These are phyloP conservation scores for Ammospiza maritima DNA, from an alignment of 2,797 vertebrate species.

Conservation along the genomic window DNA sequence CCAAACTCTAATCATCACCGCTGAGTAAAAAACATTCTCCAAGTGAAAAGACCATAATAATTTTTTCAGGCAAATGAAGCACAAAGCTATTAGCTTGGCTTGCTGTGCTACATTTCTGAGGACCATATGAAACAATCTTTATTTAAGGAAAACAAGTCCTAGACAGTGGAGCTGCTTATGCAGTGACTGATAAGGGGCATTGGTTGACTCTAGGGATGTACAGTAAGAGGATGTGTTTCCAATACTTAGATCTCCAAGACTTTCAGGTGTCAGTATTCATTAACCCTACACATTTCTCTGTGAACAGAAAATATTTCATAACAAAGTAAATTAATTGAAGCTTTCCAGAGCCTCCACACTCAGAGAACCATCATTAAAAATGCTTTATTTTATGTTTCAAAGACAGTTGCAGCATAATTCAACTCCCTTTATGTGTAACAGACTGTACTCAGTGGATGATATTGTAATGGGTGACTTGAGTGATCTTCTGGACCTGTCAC, in stretches of 20 bases:
- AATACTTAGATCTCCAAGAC: not conserved
- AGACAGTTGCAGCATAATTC: not conserved
- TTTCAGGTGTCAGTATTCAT: not conserved
- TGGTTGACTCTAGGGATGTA: not conserved
- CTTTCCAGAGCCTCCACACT: not conserved
- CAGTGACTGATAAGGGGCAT: not conserved
- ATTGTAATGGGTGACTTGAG: not conserved
- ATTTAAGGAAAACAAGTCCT: not conserved
- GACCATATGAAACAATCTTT: not conserved
- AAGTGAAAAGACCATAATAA: not conserved
- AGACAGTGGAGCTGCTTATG: not conserved
- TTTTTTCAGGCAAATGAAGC: not conserved
- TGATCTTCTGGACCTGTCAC: not conserved
- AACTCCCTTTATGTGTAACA: not conserved
- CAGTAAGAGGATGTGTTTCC: not conserved
- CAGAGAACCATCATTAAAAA: not conserved
- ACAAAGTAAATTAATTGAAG: not conserved
- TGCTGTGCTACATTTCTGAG: not conserved
- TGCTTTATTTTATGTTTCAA: not conserved
- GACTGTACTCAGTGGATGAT: not conserved
- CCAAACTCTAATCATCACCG: not conserved
- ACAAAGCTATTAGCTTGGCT: not conserved
- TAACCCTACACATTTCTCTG: not conserved
- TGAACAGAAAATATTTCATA: not conserved
- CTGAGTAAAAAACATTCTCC: not conserved